Evolutionary conservation across 1,140 invertebrate genomes (phyloP), one percentile per base, ranked within the genome.

Genomic region (Thalassaphorura encarpata): DNA sequence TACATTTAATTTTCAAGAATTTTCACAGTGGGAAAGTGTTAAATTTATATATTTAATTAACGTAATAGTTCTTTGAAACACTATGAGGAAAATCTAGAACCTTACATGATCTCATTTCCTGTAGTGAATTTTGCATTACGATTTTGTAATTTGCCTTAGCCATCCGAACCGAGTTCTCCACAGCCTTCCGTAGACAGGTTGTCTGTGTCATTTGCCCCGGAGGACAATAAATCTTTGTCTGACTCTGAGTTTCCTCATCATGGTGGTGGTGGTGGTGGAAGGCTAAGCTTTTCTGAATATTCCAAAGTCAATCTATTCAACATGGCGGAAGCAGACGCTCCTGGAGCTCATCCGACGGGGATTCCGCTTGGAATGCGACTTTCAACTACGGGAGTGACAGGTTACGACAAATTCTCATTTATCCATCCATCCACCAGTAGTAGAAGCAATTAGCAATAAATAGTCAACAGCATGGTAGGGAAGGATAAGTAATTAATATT

Each of bases 131-230:
- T n/a, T n/a, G n/a, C n/a, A n/a, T n/a, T n/a, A n/a, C n/a, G n/a
- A n/a, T 29, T 50, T 50, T 33, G 48, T 33, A 23, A 29, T 28
- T 21, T 52, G 16, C 43, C 39, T 48, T 39, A 18, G 26, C 49
- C 36, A 45, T 36, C 36, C 36, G 76, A 76, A 62, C 77, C 76
- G 13, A 67, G 73, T 0, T 81, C 80, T 2, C 78, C 80, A 1
- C 78, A 82, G 67, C 77, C 79, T 6, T 82, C 81, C 6, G 71
- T 79, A 24, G 80, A 83, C 66, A 72, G 81, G 42, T 70, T 82
- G n/a, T 83, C 81, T 13, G 81, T 84, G 29, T 82, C 78, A 6
- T 84, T 83, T 74, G 78, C 80, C 0, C 73, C 79, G 13, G 73
- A 72, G 23, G 70, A 64, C 40, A 27, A 49, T 11, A 52, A 31